Evolutionary conservation across 2,888 invertebrate genomes (phyloP).

Genomic region (Crocallis elinguaria): DNA sequence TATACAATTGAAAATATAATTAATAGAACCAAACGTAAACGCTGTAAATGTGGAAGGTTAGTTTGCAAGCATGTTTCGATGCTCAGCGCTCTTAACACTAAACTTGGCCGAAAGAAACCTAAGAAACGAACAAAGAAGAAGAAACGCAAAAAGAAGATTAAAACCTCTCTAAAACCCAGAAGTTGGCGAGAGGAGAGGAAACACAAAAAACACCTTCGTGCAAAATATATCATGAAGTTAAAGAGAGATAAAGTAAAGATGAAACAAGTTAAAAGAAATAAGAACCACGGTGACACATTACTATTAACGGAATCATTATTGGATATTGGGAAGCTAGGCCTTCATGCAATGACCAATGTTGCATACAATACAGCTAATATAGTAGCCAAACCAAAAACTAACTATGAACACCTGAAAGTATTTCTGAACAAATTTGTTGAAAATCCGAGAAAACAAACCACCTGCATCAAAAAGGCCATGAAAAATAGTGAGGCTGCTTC

Average conservation of each 20-base stretch:
- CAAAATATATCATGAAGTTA: constrained; percentile 26
- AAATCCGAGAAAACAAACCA: too few relatives aligned
- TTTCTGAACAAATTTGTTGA: too few relatives aligned
- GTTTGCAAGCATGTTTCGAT: constrained; percentile 19
- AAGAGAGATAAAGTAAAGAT: constrained; percentile 30
- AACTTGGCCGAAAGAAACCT: neutral
- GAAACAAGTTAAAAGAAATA: constrained; percentile 30
- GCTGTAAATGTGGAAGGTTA: constrained; percentile 34
- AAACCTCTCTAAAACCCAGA: too few relatives aligned
- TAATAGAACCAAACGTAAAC: neutral
- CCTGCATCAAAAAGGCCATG: too few relatives aligned
- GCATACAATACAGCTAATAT: constrained; percentile 34
- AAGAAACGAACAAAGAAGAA: neutral
- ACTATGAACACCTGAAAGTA: constrained; percentile 29
- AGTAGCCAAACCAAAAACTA: constrained; percentile 41
- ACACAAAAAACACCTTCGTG: too few relatives aligned
- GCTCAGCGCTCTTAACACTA: neutral
- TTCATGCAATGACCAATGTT: constrained; percentile 17
- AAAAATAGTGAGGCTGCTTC: constrained; percentile 34
- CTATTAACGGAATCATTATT: constrained; percentile 42
- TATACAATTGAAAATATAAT: too few relatives aligned
- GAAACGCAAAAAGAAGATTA: neutral
- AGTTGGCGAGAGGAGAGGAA: too few relatives aligned
- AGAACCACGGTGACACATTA: constrained; percentile 31
- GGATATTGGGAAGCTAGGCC: constrained; percentile 32